Percentiles rank a stretch among this genome's conserved stretches.
Evolutionary conservation across 53 echinoderm and acorn worm species (phyloP).

Genomic region (Luidia sarsii): DNA sequence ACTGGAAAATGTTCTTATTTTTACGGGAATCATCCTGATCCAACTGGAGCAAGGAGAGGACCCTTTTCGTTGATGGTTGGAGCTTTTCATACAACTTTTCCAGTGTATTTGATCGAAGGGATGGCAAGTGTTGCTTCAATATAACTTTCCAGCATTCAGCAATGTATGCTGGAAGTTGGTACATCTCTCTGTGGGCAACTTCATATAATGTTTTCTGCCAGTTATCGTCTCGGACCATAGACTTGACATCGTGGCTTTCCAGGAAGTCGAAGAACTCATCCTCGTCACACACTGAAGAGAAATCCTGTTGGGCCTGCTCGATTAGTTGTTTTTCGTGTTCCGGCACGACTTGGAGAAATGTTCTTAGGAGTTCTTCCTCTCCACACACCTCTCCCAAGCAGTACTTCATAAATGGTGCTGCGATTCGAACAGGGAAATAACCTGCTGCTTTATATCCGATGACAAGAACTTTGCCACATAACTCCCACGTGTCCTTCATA

Average conservation of each 20-base stretch:
- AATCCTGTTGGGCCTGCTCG: neutral
- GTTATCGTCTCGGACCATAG: neutral
- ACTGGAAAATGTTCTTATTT: too few species aligned
- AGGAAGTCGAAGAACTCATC: conserved; percentile 6
- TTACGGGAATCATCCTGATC: too few species aligned
- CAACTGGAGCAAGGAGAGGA: neutral
- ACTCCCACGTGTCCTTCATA: too few species aligned
- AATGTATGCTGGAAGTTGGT: neutral
- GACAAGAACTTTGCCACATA: too few species aligned
- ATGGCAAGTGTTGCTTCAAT: too few species aligned
- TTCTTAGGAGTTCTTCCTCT: neutral
- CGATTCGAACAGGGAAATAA: too few species aligned
- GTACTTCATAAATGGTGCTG: too few species aligned
- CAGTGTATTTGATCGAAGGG: neutral
- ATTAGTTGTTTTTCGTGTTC: neutral
- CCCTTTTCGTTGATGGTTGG: neutral
- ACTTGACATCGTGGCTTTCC: neutral
- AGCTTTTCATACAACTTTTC: conserved; percentile 4
- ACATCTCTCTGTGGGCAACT: neutral
- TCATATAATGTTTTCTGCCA: neutral
- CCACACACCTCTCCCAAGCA: neutral
- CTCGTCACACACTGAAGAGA: neutral
- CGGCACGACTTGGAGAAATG: neutral
- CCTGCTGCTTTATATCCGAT: too few species aligned
- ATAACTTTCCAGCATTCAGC: neutral